Base-by-base conservation (phyloP, 2,113 vertebrate genomes). In the Eptesicus fuscus region DNA sequence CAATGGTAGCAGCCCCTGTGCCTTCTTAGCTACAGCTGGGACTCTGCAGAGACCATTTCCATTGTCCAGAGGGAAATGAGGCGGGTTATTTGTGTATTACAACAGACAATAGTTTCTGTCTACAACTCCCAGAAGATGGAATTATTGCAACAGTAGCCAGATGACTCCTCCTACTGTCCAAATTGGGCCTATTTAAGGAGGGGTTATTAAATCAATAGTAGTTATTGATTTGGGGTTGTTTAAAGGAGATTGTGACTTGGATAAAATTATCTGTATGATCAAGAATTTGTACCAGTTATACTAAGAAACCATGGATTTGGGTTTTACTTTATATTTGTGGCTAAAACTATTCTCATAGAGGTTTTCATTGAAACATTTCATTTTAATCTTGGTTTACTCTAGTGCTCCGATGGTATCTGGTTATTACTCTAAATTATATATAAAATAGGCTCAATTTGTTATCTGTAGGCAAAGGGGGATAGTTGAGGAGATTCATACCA, bases 11-110 rank as follows among this genome's bases (percentile, higher is more conserved):
- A 3, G 86, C 73, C 63, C 67, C 47, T 69, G 97, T 44, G 71
- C 84, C 84, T 93, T 44, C 69, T 88, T 79, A 90, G 90, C 96
- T 91, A 83, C 97, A 98, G 98, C 98, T 99, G 98, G 93, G 97
- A 63, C 97, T 95, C 95, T 9, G n/a, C 40, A 51, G 80, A 95
- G 96, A 79, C 23, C 59, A 63, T 82, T 69, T 32, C 71, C 13
- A 35, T 97, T 97, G 96, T 98, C 97, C 56, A 25, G 51, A 71
- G 95, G 97, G 94, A 97, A 96, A 82, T 77, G 94, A 90, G 79
- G 87, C 85, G 67, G 65, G 53, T 92, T 96, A 96, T 95, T 90
- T 80, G 20, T 8, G 4, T 61, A 87, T 79, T 69, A 93, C 69
- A 32, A 56, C 0, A 11, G 86, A 91, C 59, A 44, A 9, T 69